Conservation (phyloP, 2,113 vertebrate genomes). For the Pygoscelis adeliae region DNA sequence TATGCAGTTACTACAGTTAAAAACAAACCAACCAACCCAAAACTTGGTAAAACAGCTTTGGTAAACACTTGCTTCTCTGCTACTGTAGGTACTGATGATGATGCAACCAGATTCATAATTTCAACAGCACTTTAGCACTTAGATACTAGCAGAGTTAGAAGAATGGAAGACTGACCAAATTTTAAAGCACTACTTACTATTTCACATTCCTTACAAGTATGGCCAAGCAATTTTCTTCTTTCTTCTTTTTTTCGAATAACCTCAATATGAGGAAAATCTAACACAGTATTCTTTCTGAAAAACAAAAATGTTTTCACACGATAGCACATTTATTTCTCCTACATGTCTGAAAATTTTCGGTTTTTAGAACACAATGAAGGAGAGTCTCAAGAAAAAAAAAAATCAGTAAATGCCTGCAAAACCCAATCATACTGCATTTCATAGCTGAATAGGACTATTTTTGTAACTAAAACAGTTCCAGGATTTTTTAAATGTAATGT, state of each 20-base stretch:
- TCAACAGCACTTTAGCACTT: neutral
- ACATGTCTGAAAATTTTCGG: neutral
- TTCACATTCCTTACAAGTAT: constrained; percentile 97
- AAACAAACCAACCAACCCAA: neutral
- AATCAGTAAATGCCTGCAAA: neutral
- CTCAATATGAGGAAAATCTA: constrained; percentile 87
- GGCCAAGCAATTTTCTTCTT: constrained; percentile 88
- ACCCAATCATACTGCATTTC: neutral
- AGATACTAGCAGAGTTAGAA: neutral
- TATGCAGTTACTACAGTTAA: neutral
- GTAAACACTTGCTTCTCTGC: neutral
- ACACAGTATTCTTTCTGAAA: constrained; percentile 71
- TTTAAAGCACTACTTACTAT: constrained; percentile 79
- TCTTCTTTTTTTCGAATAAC: constrained; percentile 97
- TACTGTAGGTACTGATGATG: neutral
- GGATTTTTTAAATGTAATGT: neutral
- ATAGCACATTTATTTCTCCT: neutral
- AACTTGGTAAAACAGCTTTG: neutral
- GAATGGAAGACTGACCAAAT: neutral
- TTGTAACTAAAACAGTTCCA: neutral
- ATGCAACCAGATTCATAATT: neutral
- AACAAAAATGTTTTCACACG: neutral
- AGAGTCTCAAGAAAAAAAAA: neutral
- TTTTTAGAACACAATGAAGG: neutral
- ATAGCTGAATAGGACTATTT: neutral